These are phyloP conservation scores for Pantala flavescens DNA, from an alignment of 1,140 invertebrate species.

Conservation along the genomic window DNA sequence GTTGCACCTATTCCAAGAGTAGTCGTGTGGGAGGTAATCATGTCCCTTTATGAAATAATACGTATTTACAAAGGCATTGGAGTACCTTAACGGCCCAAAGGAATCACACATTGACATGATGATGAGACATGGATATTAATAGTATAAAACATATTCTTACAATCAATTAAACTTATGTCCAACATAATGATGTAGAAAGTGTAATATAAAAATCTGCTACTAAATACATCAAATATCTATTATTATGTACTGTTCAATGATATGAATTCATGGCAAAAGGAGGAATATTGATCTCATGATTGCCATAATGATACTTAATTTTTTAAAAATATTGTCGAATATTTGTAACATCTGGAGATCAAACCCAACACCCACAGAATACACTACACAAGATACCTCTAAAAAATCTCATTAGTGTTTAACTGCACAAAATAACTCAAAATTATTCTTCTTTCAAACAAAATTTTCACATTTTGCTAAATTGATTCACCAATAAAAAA, in stretches of 20 bases:
- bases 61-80: background rate
- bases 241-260: background rate
- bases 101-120: background rate
- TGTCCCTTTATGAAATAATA: conserved; percentile 7
- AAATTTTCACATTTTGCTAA: conserved; percentile 1
- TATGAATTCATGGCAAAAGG: background rate
- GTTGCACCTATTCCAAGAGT: background rate
- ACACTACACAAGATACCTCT: conserved; percentile 3
- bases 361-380: conserved; percentile 1
- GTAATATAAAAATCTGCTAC: background rate
- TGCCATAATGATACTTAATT: conserved; percentile 3
- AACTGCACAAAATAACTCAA: background rate
- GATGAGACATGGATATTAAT: conserved; percentile 10
- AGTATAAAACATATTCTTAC: conserved; percentile 4
- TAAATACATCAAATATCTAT: conserved; percentile 1
- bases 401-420: background rate
- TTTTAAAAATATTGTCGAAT: background rate
- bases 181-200: background rate
- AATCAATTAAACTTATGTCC: conserved; percentile 5
- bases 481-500: background rate
- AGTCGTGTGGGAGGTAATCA: conserved; percentile 4
- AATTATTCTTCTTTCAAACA: background rate
- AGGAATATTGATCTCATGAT: background rate
- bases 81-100: background rate
- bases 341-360: background rate